Percentiles rank a stretch among this genome's conserved stretches.
phyloP scores from a whole-genome alignment of 1,140 invertebrate species.

The Calliopsis andreniformis region DNA sequence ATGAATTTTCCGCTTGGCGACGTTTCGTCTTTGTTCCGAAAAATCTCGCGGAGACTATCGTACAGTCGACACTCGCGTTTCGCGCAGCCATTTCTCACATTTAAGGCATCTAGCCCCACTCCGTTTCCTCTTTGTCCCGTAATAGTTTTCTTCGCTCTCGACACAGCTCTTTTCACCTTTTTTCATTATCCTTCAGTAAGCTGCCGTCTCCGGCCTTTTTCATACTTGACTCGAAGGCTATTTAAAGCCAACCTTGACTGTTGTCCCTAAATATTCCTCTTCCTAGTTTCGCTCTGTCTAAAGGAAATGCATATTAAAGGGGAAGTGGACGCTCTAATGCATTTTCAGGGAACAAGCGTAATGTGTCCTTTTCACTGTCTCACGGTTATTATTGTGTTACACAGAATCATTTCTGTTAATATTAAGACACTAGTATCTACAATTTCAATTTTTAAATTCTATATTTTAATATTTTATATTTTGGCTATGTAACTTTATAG shows the following conservation, averaged over 20 bases:
- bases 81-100: constrained; percentile 9
- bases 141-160: constrained; percentile 20
- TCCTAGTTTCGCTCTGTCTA: not conserved
- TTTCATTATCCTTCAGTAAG: constrained; percentile 10
- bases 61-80: constrained; percentile 11
- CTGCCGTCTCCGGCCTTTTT: not conserved
- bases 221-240: constrained; percentile 4
- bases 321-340: too few relatives aligned
- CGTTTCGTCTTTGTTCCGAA: constrained; percentile 6
- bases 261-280: not conserved
- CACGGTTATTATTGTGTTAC: too few relatives aligned
- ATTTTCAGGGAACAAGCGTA: too few relatives aligned
- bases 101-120: not conserved
- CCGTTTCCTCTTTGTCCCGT: not conserved
- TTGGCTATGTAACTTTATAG: too few relatives aligned
- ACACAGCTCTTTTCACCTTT: constrained; percentile 9
- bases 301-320: too few relatives aligned
- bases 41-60: constrained; percentile 12
- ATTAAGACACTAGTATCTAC: too few relatives aligned
- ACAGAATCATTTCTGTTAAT: too few relatives aligned
- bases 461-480: too few relatives aligned
- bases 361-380: too few relatives aligned
- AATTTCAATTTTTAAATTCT: too few relatives aligned
- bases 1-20: not conserved
- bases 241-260: constrained; percentile 4